Evolutionary conservation across 2,797 vertebrate genomes (phyloP).

Genomic region (Coendou prehensilis): DNA sequence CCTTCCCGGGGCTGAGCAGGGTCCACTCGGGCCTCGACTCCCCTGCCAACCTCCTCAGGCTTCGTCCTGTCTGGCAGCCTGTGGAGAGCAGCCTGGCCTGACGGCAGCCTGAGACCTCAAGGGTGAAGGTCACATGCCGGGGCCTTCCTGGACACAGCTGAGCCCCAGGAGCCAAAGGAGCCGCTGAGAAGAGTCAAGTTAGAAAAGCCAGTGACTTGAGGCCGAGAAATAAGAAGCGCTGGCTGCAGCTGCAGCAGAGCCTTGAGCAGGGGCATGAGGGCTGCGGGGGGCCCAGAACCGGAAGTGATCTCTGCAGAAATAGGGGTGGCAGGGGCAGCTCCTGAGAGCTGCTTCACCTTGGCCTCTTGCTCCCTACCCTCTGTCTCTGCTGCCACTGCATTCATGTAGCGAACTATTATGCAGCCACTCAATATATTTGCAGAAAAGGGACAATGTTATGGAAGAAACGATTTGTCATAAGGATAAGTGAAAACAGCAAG

Average conservation of each 20-base stretch:
- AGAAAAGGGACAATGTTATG: neutral
- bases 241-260: neutral
- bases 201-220: conserved; percentile 81
- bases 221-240: conserved; percentile 53
- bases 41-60: neutral
- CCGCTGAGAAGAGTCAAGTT: conserved; percentile 84
- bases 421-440: neutral
- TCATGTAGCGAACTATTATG: neutral
- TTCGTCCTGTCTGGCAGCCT: neutral
- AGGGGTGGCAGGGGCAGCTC: neutral
- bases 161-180: conserved; percentile 81
- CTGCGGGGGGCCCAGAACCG: neutral
- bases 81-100: neutral
- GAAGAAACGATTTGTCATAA: neutral
- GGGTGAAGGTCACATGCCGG: conserved; percentile 80
- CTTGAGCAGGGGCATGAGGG: neutral
- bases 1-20: neutral
- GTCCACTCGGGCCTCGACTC: neutral
- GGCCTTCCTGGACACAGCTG: conserved; percentile 77
- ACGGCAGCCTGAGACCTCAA: neutral
- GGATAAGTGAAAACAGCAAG: neutral
- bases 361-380: neutral
- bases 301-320: neutral
- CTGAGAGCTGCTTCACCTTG: neutral
- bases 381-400: neutral